These are phyloP conservation scores for Drosophila yooni DNA, from an alignment of 2,888 invertebrate genomes.

Conservation along the genomic window DNA sequence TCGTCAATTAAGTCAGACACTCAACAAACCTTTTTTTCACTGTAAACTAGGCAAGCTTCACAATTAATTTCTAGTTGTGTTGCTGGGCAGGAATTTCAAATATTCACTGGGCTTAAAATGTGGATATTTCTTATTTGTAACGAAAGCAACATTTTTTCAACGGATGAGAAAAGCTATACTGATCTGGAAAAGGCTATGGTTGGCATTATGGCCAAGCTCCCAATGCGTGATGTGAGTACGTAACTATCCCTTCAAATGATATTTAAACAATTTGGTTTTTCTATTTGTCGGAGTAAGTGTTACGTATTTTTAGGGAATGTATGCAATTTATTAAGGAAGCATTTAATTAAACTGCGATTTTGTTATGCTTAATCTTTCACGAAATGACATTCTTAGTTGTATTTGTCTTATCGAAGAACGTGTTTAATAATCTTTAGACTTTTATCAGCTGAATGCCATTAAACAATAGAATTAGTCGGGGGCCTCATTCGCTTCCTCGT, in stretches of 20 bases:
- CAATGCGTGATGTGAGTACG: slow-evolving; percentile 46
- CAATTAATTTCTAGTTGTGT: background rate
- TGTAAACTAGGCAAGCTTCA: slow-evolving; percentile 16
- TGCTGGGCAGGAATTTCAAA: background rate
- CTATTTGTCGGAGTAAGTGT: background rate
- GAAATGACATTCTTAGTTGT: slow-evolving; percentile 6
- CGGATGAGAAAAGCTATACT: slow-evolving; percentile 38
- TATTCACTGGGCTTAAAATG: slow-evolving; percentile 39
- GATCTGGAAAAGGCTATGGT: slow-evolving; percentile 41
- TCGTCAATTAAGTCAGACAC: slow-evolving; percentile 36
- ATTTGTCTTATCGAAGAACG: slow-evolving; percentile 32
- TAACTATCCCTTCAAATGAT: background rate
- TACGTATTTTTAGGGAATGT: background rate
- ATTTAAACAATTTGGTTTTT: background rate
- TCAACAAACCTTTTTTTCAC: background rate
- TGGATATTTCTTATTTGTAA: slow-evolving; percentile 35
- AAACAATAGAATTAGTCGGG: slow-evolving; percentile 60
- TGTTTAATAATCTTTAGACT: slow-evolving; percentile 43
- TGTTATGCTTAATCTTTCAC: slow-evolving; percentile 1
- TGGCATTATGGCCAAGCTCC: slow-evolving; percentile 33
- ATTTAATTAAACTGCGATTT: background rate
- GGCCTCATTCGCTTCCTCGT: slow-evolving; percentile 59
- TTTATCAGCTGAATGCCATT: slow-evolving; percentile 52
- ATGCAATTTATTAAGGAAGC: background rate
- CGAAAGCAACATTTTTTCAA: slow-evolving; percentile 27